Base-by-base conservation (phyloP, 2,113 vertebrate genomes). In the Myotis brandtii region DNA sequence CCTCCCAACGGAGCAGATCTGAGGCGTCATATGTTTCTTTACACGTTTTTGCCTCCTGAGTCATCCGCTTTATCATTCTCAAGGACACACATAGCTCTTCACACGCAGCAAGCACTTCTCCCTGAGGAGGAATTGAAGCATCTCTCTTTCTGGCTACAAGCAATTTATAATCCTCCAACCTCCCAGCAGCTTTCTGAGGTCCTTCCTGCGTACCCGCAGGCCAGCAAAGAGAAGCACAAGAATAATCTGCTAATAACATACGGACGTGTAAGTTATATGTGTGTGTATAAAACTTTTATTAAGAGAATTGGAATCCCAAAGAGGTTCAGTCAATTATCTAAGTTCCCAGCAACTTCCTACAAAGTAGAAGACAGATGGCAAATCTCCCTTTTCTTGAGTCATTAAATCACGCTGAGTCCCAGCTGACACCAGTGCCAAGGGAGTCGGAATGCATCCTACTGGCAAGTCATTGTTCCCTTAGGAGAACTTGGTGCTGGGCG, bases 291-390 rank as follows among this genome's bases (percentile, higher is more conserved):
- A 20, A 11, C 16, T 64, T 34, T 69, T 81, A 40, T 34, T 54
- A 37, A 90, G 76, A 79, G 75, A 88, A 72, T 23, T 59, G 43
- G 48, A 89, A 54, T 76, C 50, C n/a, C 83, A 87, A 27, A 80
- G 50, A 93, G 21, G 10, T 50, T 46, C 50, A 23, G 43, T 17
- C 34, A 87, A 27, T 86, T 81, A 23, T 9, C 79, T 37, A 54
- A 16, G 62, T 67, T 86, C 62, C 52, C 62, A 66, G 37, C 32
- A 85, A 90, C 34, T 40, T 23, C 54, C 64, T 6, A 17, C 9
- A 25, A 48, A 70, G 10, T 66, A 27, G 56, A 80, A 76, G 91
- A 82, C 62, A 69, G 79, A 81, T 16, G 25, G 52, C n/a, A 30
- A 23, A 43, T 40, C 21, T 59, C 76, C 32, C n/a, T 82, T 64